These are phyloP conservation scores for Drosophila kuntzei DNA, from an alignment of 2,888 invertebrate genomes.

Conservation along the genomic window DNA sequence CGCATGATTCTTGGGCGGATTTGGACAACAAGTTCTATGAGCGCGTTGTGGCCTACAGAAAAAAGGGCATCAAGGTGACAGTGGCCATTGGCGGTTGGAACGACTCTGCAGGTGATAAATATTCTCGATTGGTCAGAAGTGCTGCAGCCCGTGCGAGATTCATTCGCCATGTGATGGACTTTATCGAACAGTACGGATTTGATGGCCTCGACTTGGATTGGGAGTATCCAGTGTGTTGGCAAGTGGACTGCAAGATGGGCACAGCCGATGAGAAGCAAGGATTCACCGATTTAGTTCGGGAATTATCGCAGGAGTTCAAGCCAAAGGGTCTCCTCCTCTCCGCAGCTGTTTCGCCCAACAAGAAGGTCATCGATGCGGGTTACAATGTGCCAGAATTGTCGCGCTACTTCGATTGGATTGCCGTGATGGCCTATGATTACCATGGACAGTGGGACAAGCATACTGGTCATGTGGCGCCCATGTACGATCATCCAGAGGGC, in stretches of 20 bases:
- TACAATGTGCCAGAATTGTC: slow-evolving; percentile 93
- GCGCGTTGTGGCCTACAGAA: slow-evolving; percentile 91
- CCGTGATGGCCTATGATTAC: slow-evolving; percentile 96
- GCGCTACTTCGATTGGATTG: slow-evolving; percentile 93
- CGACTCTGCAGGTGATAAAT: slow-evolving; percentile 95
- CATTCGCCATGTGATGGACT: slow-evolving; percentile 90
- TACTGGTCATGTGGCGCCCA: slow-evolving; percentile 95
- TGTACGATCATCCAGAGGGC: slow-evolving; percentile 91
- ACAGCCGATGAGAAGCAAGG: slow-evolving; percentile 92
- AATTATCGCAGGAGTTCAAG: slow-evolving; percentile 90
- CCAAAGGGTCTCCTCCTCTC: slow-evolving; percentile 91
- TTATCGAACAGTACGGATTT: slow-evolving; percentile 92
- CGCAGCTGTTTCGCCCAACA: slow-evolving; percentile 94
- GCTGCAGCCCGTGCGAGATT: slow-evolving; percentile 90
- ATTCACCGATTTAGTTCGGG: slow-evolving; percentile 91
- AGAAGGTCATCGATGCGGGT: slow-evolving; percentile 93
- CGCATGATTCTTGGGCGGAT: slow-evolving; percentile 95
- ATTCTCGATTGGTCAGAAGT: slow-evolving; percentile 92
- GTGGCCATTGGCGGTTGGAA: slow-evolving; percentile 98
- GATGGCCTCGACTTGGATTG: slow-evolving; percentile 97
- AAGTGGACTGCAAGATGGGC: slow-evolving; percentile 93
- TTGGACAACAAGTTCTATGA: slow-evolving; percentile 96
- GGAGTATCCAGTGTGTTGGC: slow-evolving; percentile 98
- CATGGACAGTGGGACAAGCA: slow-evolving; percentile 97
- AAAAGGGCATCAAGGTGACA: slow-evolving; percentile 91